Percentiles rank a stretch among this genome's conserved stretches.
phyloP scores from a whole-genome alignment of 1,140 invertebrate species.

The Druon quercuslanigerum region DNA sequence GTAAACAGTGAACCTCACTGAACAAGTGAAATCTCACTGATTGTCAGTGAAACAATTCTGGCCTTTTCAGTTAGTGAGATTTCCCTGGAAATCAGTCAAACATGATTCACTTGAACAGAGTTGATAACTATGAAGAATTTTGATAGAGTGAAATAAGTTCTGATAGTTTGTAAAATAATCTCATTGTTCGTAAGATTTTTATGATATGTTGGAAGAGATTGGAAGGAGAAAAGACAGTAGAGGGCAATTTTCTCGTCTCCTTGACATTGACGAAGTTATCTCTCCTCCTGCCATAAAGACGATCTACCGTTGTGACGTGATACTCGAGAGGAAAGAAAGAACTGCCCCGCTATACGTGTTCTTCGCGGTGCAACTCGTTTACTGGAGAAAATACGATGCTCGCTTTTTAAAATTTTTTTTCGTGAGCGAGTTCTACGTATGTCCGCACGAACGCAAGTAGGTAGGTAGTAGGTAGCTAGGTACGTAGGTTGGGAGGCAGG shows the following conservation, averaged over 20 bases:
- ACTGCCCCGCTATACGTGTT: slow-evolving; percentile 11
- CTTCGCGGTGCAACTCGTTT: slow-evolving; percentile 14
- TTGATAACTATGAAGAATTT: background rate
- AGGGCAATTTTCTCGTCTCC: slow-evolving; percentile 26
- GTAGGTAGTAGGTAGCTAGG: slow-evolving; percentile 3
- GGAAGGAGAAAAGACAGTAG: slow-evolving; percentile 12
- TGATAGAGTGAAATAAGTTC: background rate
- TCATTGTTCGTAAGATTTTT: background rate
- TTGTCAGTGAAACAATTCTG: no score
- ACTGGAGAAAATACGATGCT: slow-evolving; percentile 25
- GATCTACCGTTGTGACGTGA: slow-evolving; percentile 30
- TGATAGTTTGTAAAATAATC: background rate
- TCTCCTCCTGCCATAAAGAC: slow-evolving; percentile 29
- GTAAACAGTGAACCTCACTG: no score
- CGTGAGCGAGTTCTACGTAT: slow-evolving; percentile 10
- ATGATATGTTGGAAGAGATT: slow-evolving; percentile 14
- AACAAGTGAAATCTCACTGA: no score
- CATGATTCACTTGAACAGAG: no score
- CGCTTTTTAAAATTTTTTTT: slow-evolving; percentile 12
- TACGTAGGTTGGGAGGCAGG: slow-evolving; percentile 24
- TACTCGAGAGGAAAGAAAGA: slow-evolving; percentile 16
- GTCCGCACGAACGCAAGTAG: background rate
- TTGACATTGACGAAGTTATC: slow-evolving; percentile 31
- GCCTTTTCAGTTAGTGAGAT: no score
- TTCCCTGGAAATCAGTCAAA: no score